Evolutionary conservation across 2,888 invertebrate species (phyloP), one percentile per base, ranked within the genome.

Genomic region (Acrobasis suavella): DNA sequence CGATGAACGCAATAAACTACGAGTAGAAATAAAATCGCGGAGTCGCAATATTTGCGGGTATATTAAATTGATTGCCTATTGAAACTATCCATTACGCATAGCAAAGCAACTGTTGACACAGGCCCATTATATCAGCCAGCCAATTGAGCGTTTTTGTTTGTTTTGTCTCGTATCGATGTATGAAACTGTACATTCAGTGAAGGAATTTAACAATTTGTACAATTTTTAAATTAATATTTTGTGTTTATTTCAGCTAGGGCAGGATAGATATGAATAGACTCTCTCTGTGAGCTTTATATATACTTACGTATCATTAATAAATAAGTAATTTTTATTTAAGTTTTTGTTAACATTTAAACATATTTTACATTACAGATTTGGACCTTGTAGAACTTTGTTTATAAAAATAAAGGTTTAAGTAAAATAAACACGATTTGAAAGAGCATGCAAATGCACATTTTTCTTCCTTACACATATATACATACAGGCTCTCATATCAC

Each of bases 61-160:
- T 82, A 81, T 81, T 85, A 83, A 86, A 88, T 87, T 87, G 85
- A 86, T 87, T 80, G 85, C 74, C 81, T 75, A 74, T 75, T 75
- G 73, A 73, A 68, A 71, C 77, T 73, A 76, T 82, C 74, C 75
- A 82, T 85, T 84, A 86, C 74, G 75, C 69, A 74, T 74, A 70
- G 75, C 76, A 82, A 82, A 82, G 80, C 81, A 76, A 81, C 78
- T 85, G 83, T 85, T 83, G 83, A 85, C 81, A 82, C 72, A 79
- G 70, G 69, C 58, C 62, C 65, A 62, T 67, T 69, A 62, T 55
- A 54, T 16, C 50, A 46, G 38, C 62, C 46, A 46, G 46, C 49
- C 62, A 55, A 62, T 62, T 50, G 50, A 46, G 15, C 50, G 32
- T 62, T 55, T 62, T 62, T 55, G 38, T 62, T 46, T 52, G 22